Base-by-base conservation (phyloP, 2,797 vertebrate genomes). In the Paratrypauchen microcephalus region DNA sequence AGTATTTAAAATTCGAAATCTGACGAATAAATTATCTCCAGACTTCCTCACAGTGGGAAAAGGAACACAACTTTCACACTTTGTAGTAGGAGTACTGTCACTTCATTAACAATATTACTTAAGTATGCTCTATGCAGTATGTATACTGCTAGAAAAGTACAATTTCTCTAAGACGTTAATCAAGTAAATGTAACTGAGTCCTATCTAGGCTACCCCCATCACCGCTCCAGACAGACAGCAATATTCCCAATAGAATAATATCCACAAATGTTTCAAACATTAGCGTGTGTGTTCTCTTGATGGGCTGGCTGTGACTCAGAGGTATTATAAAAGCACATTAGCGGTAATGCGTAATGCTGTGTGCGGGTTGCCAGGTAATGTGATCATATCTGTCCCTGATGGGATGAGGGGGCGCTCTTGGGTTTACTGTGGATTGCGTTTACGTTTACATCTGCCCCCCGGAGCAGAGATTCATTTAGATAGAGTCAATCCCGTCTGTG, bases 371-470 rank as follows among this genome's bases (percentile, higher is more conserved):
- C 73, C 71, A 80, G 75, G 72, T 83, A 72, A 80, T 76, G 57
- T 57, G 75, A 72, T 71, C 26, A 30, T 72, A 75, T 75, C 28
- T 76, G 68, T 79, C 83, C 78, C 74, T 75, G 70, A 59, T 55
- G 73, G 65, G 59, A 70, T 62, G 28, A 71, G 62, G 64, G 78
- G 79, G 68, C 70, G 52, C 79, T 76, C 70, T 75, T 71, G 70
- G 82, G 85, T 84, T 83, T 83, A 86, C 76, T 45, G 41, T 70
- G 72, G 24, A 56, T 72, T 3, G 26, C 60, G 81, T 69, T 82
- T 26, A 74, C 74, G 79, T 73, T 79, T 73, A 78, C 83, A 83
- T 88, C 32, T 65, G 67, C 86, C 79, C 83, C 88, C 81, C 82
- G 58, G 72, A 81, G 79, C 74, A 77, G 71, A 78, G 71, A 78